These are phyloP conservation scores for Hypomesus transpacificus DNA, from an alignment of 2,113 vertebrate genomes.

Conservation along the genomic window DNA sequence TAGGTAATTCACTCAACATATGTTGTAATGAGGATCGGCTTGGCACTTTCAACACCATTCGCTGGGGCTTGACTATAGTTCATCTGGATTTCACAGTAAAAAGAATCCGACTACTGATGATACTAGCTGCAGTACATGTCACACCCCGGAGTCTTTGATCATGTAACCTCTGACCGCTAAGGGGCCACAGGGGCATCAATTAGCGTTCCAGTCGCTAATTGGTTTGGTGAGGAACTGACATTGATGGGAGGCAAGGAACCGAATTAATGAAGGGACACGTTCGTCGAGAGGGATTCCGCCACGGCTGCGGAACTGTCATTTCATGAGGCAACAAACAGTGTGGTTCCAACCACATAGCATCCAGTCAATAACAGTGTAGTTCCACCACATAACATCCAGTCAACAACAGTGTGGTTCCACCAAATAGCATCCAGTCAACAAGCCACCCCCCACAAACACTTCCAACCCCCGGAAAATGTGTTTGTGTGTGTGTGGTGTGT, in stretches of 20 bases:
- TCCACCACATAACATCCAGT: too few species aligned
- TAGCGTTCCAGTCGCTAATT: constrained; percentile 64
- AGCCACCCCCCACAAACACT: neutral
- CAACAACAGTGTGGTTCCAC: too few species aligned
- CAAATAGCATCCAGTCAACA: too few species aligned
- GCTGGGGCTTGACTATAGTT: too few species aligned
- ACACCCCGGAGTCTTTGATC: too few species aligned
- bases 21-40: too few species aligned
- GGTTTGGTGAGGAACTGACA: constrained; percentile 53
- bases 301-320: constrained; percentile 27
- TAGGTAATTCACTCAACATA: too few species aligned
- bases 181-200: constrained; percentile 61
- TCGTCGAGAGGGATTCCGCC: constrained; percentile 4
- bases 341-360: too few species aligned
- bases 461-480: neutral
- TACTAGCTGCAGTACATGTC: neutral
- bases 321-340: too few species aligned
- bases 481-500: neutral
- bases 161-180: constrained; percentile 55
- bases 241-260: constrained; percentile 56
- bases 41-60: too few species aligned
- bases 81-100: too few species aligned
- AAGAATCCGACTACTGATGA: neutral
- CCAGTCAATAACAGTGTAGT: too few species aligned
- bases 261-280: constrained; percentile 49